Evolutionary conservation across 2,113 vertebrate species (phyloP).

Genomic region (Setophaga coronata): DNA sequence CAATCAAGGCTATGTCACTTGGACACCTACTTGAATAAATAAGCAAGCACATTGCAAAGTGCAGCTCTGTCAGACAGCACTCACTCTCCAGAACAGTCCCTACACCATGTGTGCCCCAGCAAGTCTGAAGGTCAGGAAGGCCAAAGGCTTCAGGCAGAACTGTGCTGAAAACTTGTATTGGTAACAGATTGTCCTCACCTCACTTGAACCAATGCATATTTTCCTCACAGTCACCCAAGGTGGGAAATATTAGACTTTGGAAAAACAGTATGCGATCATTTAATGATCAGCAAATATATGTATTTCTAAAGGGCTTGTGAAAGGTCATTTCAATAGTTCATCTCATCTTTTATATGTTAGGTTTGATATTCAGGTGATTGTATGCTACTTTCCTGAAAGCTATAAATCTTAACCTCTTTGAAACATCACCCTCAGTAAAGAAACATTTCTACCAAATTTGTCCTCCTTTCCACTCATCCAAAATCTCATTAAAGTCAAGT

Average conservation of each 20-base stretch:
- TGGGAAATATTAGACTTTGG: not conserved
- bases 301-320: not conserved
- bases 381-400: not conserved
- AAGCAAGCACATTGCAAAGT: not conserved
- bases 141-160: not conserved
- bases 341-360: not conserved
- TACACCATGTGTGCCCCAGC: rapidly evolving
- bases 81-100: not conserved
- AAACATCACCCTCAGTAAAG: conserved; percentile 27
- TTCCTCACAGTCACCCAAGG: not conserved
- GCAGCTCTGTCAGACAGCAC: not conserved
- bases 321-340: not conserved
- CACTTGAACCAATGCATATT: not conserved
- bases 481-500: conserved; percentile 39
- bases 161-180: not conserved
- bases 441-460: not conserved
- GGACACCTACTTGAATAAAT: not conserved
- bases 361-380: not conserved
- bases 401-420: conserved; percentile 18
- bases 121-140: not conserved
- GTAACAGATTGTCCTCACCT: not conserved
- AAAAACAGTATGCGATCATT: not conserved
- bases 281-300: not conserved
- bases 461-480: conserved; percentile 30
- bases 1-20: not conserved